phyloP scores from a whole-genome alignment of 30 jellyfish, hydroid and myxozoan species.

The Morbakka virulenta region DNA sequence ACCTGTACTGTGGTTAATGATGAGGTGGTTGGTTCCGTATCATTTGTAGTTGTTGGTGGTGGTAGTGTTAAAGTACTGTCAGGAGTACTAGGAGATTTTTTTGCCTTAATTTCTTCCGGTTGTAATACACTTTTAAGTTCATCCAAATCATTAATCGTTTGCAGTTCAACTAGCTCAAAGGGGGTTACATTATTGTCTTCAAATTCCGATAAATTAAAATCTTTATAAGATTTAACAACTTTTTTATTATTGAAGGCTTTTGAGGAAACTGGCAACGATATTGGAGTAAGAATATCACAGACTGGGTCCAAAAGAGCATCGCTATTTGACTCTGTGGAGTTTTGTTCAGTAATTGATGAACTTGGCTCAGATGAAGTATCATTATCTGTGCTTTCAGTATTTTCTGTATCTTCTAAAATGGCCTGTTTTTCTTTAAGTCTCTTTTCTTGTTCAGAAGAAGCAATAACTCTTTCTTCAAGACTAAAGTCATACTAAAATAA shows the following conservation, averaged over 20 bases:
- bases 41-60: conserved; percentile 2
- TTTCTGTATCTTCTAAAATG: too few species aligned
- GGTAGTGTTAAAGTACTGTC: background rate
- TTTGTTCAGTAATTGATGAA: too few species aligned
- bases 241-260: background rate
- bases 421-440: conserved; percentile 11
- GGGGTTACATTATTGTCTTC: conserved; percentile 81
- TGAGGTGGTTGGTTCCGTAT: conserved; percentile 49
- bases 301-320: too few species aligned
- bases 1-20: conserved; percentile 15
- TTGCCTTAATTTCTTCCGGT: conserved; percentile 52
- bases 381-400: too few species aligned
- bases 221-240: background rate
- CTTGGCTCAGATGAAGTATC: too few species aligned
- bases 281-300: background rate
- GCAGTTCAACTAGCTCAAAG: conserved; percentile 90
- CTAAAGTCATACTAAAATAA: conserved; percentile 59
- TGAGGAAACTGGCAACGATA: background rate
- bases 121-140: conserved; percentile 83
- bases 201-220: conserved; percentile 73
- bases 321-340: too few species aligned
- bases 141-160: conserved; percentile 76
- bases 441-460: conserved; percentile 20
- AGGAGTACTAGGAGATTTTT: background rate
- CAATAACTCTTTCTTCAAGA: conserved; percentile 45